A percentile compares a stretch with the other conserved stretches of the same genome.
These are phyloP conservation scores for Grammomys surdaster DNA, from an alignment of 2,113 vertebrate genomes.

Conservation along the genomic window DNA sequence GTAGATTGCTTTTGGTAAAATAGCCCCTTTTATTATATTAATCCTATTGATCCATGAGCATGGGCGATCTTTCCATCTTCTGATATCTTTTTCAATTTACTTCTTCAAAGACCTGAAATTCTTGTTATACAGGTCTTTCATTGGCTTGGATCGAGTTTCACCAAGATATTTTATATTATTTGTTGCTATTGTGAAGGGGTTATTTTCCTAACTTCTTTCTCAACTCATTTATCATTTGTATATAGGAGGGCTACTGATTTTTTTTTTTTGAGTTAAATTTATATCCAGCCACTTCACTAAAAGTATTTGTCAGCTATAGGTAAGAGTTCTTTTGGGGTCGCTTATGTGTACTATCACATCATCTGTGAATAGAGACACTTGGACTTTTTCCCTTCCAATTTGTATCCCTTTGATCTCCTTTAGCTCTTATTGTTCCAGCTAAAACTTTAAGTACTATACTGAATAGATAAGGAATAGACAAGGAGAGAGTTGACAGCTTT, in stretches of 20 bases:
- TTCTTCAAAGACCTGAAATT: not conserved
- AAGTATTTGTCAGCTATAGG: not conserved
- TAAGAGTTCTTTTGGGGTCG: not conserved
- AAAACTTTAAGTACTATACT: not conserved
- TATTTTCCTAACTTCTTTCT: not conserved
- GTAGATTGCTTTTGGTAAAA: not conserved
- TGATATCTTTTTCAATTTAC: not conserved
- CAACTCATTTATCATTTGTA: not conserved
- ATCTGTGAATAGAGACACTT: not conserved
- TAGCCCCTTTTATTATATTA: not conserved
- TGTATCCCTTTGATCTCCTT: not conserved
- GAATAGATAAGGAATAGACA: not conserved
- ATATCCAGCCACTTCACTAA: not conserved
- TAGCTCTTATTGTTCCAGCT: not conserved
- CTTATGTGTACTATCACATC: not conserved
- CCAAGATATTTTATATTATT: not conserved
- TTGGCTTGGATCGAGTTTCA: not conserved
- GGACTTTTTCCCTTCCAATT: not conserved
- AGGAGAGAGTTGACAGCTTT: not conserved
- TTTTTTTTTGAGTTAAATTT: not conserved
- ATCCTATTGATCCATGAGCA: not conserved
- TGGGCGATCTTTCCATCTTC: not conserved
- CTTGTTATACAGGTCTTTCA: not conserved
- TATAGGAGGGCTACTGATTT: not conserved
- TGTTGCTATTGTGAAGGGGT: not conserved